Evolutionary conservation across 2,888 invertebrate species (phyloP), one percentile per base, ranked within the genome.

Genomic region (Holacanthella duospinosa): DNA sequence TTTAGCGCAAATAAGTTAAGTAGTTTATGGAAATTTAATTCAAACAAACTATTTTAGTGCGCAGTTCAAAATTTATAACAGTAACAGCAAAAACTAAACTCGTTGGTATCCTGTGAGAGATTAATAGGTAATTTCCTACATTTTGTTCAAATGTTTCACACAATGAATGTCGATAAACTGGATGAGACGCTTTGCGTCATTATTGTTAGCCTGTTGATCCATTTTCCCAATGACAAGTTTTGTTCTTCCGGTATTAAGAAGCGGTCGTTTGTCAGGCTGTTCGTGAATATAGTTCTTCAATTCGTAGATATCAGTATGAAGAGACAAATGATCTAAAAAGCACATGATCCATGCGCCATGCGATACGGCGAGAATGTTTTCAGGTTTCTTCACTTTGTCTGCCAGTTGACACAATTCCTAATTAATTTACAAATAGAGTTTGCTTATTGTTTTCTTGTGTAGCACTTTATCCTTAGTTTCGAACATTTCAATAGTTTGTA

Each of bases 181-280:
- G 4, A 48, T 21, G 12, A 4, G 12, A 4, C 48, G 48, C 48
- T n/a, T 9, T 9, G 19, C n/a, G 6, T 36, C 36, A 21, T 48
- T 48, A 48, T 48, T 48, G 48, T 48, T 48, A 48, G 48, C 12
- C 21, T n/a, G 21, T 48, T 9, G 48, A 21, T 57, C 28, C 12
- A n/a, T 12, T 29, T 60, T 65, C 29, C 61, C 63, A 2, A 66
- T 59, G n/a, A 57, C 36, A 28, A 66, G 61, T 29, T 63, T 63
- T 9, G 63, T 66, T 12, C 60, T 29, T 27, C 63, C 66, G 3
- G 66, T 66, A 21, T 63, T 66, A 1, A 60, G 66, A n/a, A 61
- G 60, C 26, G 66, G 65, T 24, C 44, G n/a, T 28, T 62, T 56
- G n/a, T 60, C 62, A 4, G 44, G 19, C 25, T 60, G 57, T 16